Evolutionary conservation across 1,140 invertebrate species (phyloP), one percentile per base, ranked within the genome.

Genomic region (Conus betulinus): DNA sequence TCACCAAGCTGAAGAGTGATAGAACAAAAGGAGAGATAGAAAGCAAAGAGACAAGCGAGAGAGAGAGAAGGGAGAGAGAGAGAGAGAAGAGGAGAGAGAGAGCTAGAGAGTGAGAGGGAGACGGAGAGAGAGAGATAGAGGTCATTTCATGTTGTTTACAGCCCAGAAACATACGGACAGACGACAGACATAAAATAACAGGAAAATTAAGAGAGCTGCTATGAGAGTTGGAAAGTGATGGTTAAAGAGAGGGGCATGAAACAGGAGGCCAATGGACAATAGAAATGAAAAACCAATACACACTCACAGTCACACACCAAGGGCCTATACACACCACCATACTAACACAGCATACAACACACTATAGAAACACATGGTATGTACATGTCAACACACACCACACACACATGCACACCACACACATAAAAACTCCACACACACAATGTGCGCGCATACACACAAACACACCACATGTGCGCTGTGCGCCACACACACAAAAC

Each of bases 61-160:
- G 52, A 84, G 23, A 84, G 82, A 52, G 23, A 84, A n/a, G n/a
- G n/a, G n/a, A n/a, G n/a, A n/a, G n/a, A n/a, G n/a, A n/a, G n/a
- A n/a, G n/a, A n/a, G n/a, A n/a, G n/a, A n/a, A n/a, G n/a, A n/a
- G n/a, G n/a, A n/a, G n/a, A n/a, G n/a, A n/a, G n/a, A n/a, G n/a
- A n/a, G n/a, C n/a, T n/a, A n/a, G n/a, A n/a, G n/a, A n/a, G n/a
- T n/a, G n/a, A n/a, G n/a, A n/a, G n/a, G n/a, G n/a, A n/a, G n/a
- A n/a, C n/a, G n/a, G 52, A 84, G 25, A 84, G 25, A 84, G 25
- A 84, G 11, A 84, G 23, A 84, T n/a, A n/a, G n/a, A n/a, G n/a
- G 82, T 27, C 39, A 39, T 39, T 39, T 39, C 39, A 39, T 39
- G 39, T 39, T 39, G 39, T 39, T 39, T 39, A 39, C 39, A 39